Percentiles rank a stretch among this genome's conserved stretches.
Conservation (phyloP, 2,113 vertebrate species). For the Plecturocebus donacophilus region DNA sequence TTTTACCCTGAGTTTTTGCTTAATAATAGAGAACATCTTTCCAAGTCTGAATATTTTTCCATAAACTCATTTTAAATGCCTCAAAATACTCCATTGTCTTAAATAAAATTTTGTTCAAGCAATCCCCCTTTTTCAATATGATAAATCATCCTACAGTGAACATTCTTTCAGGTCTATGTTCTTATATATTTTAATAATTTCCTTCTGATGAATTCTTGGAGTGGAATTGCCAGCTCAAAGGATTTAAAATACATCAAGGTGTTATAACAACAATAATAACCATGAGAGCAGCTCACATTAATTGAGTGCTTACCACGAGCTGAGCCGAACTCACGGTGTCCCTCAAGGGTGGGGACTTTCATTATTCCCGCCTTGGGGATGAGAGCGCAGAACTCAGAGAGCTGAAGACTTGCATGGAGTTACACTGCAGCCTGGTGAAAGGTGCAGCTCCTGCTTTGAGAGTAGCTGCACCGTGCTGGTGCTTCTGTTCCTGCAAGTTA, state of each 20-base stretch:
- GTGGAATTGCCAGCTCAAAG: background rate
- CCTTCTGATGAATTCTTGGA: slow-evolving; percentile 1
- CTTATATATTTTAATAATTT: slow-evolving; percentile 37
- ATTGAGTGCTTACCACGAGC: background rate
- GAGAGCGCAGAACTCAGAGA: background rate
- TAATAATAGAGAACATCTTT: background rate
- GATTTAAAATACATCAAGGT: background rate
- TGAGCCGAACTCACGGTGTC: background rate
- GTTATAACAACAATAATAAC: background rate
- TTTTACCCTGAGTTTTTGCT: background rate
- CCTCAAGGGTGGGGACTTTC: background rate
- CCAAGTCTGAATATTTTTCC: slow-evolving; percentile 4
- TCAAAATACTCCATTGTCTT: background rate
- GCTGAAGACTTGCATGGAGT: background rate
- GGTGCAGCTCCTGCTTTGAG: background rate
- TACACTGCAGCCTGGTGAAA: background rate
- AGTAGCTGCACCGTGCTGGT: background rate
- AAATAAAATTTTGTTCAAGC: background rate
- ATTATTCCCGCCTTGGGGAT: background rate
- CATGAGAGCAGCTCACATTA: background rate
- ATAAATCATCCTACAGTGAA: slow-evolving; percentile 16
- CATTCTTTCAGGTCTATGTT: background rate
- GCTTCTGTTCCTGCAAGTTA: background rate
- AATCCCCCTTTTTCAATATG: background rate
- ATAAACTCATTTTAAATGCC: slow-evolving; percentile 1